A percentile compares a stretch with the other conserved stretches of the same genome.
phyloP scores from a whole-genome alignment of 1,140 invertebrate species.

The Zaprionus davidi region DNA sequence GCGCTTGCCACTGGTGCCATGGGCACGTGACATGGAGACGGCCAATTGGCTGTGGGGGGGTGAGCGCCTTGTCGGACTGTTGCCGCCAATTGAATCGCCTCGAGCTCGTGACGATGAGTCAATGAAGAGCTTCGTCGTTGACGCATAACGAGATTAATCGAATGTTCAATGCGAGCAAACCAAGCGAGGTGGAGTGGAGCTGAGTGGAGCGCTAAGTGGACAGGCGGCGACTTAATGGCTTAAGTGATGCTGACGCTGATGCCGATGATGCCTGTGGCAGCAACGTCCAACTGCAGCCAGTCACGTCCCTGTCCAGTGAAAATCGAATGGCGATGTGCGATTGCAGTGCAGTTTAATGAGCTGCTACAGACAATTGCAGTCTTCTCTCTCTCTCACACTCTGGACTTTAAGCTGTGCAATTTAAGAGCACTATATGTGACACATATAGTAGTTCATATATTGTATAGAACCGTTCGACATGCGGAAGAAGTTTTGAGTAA shows the following conservation, averaged over 20 bases:
- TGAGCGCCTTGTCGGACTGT: background rate
- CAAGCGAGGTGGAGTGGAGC: background rate
- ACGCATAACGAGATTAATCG: slow-evolving; percentile 9
- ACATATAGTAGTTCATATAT: no score
- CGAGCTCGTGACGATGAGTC: slow-evolving; percentile 21
- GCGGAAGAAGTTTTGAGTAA: no score
- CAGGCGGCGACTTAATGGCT: background rate
- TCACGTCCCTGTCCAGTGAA: background rate
- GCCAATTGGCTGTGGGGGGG: slow-evolving; percentile 88
- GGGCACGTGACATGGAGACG: slow-evolving; percentile 84
- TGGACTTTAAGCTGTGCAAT: no score
- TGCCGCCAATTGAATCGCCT: background rate
- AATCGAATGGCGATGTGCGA: background rate
- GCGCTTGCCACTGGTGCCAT: slow-evolving; percentile 58
- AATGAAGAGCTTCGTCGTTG: slow-evolving; percentile 15
- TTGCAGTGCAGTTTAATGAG: background rate
- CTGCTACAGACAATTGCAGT: background rate
- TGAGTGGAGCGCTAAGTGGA: slow-evolving; percentile 3
- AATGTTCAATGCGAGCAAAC: background rate
- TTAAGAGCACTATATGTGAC: no score
- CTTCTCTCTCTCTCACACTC: no score
- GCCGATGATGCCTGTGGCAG: background rate
- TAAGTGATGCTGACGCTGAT: background rate
- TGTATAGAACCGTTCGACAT: no score
- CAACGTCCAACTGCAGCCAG: background rate